phyloP scores from a whole-genome alignment of 2,888 invertebrate genomes.

The Petrolisthes cinctipes region DNA sequence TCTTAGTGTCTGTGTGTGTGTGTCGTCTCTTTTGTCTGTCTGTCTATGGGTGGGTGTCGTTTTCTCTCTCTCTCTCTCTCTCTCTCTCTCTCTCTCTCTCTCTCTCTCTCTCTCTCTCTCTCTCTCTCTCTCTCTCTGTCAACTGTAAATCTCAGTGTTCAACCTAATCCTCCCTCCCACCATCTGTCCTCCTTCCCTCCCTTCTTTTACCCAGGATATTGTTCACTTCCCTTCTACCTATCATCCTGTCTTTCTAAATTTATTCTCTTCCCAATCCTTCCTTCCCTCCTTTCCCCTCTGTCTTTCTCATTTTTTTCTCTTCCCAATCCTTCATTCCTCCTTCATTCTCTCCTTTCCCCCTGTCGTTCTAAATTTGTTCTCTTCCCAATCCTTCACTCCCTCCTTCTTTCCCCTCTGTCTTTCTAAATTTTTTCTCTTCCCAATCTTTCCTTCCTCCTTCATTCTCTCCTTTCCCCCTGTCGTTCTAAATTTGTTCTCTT shows the following conservation, averaged over 20 bases:
- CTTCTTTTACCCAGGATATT: not conserved
- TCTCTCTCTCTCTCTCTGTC: too few species aligned
- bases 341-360: not conserved
- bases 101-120: too few species aligned
- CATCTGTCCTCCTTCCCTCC: not conserved
- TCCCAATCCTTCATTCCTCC: not conserved
- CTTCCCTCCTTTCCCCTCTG: not conserved
- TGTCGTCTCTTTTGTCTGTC: not conserved
- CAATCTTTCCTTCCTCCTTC: not conserved
- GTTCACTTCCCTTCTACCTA: not conserved
- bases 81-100: too few species aligned
- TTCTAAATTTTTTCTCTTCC: not conserved
- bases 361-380: not conserved
- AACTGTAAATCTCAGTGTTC: too few species aligned
- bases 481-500: too few species aligned
- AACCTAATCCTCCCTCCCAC: not conserved
- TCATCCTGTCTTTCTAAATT: not conserved
- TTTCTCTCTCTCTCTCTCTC: too few species aligned
- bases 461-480: not conserved
- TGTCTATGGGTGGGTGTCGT: too few species aligned
- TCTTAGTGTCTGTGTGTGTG: conserved; percentile 5
- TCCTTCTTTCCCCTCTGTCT: not conserved
- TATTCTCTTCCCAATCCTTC: not conserved
- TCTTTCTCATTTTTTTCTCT: not conserved
- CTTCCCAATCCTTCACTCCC: not conserved